Evolutionary conservation across 2,113 vertebrate species (phyloP), one percentile per base, ranked within the genome.

Genomic region (Cyanistes caeruleus): DNA sequence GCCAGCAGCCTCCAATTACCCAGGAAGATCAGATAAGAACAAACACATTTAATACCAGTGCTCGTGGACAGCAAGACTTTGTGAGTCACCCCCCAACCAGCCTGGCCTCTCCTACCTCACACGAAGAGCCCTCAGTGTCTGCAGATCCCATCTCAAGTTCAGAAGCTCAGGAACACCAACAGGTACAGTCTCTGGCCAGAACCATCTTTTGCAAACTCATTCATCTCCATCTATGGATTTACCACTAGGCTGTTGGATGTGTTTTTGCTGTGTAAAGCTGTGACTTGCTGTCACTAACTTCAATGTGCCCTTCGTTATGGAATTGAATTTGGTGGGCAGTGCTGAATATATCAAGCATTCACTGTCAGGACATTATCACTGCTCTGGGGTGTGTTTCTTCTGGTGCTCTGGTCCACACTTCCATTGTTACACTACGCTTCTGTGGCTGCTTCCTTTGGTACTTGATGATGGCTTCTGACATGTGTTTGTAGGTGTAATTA

Each of bases 1-100:
- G 97, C 84, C 99, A 98, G 91, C 98, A 98, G 94, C 97, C 98
- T 3, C 97, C 97, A 9, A 65, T 93, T 63, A 94, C 69, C 84
- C 97, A 94, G 84, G 96, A 97, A 56, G 97, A 95, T 86, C 96
- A 98, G 95, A 96, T 96, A 70, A 94, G 49, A 65, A 96, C 78
- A 52, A 84, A 94, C 14, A 30, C 90, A 15, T 80, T 96, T 65
- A 76, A 90, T 46, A 63, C 67, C 2, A 93, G 90, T 94, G 63
- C 93, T 44, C 72, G 73, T 8, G 98, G 93, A 82, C 97, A 97
- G 74, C 97, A 98, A 86, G 96, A 94, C 93, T 97, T 92, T 72
- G 92, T 97, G 72, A 74, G 74, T 90, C 95, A 92, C 75, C 92
- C 96, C 48, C 91, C 93, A 5, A 13, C 59, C 69, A 89, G 74